phyloP scores from a whole-genome alignment of 2,888 invertebrate species.

The Desoria tigrina region DNA sequence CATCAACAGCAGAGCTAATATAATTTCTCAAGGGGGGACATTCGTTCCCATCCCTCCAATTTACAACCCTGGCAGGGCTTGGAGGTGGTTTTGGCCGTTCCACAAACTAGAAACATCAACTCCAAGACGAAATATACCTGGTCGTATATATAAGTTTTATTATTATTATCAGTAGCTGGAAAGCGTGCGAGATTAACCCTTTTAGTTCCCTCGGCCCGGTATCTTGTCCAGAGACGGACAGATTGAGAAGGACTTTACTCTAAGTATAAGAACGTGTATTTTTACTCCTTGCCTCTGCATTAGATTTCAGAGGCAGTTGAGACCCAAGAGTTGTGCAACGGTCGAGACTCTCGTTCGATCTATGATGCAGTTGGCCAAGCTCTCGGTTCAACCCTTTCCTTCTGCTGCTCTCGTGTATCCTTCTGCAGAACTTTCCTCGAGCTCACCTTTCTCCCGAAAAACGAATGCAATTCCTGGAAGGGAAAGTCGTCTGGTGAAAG shows the following conservation, averaged over 20 bases:
- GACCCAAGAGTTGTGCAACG: neutral
- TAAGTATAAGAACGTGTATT: neutral
- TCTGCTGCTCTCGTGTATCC: conserved; percentile 44
- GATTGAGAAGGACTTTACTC: neutral
- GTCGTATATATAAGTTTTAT: too few species aligned
- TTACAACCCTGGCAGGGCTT: too few species aligned
- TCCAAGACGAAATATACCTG: too few species aligned
- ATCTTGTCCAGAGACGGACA: neutral
- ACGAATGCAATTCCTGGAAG: too few species aligned
- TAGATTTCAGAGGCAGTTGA: neutral
- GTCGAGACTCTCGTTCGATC: conserved; percentile 48
- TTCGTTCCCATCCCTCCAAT: too few species aligned
- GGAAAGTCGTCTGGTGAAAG: conserved; percentile 9
- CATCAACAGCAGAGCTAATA: too few species aligned
- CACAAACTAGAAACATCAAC: too few species aligned
- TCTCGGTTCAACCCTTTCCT: conserved; percentile 33
- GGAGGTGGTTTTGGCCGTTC: too few species aligned
- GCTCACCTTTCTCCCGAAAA: conserved; percentile 23
- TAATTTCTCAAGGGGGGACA: too few species aligned
- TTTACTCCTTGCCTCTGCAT: neutral
- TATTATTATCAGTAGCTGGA: too few species aligned
- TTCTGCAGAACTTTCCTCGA: conserved; percentile 34
- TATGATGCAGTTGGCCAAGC: conserved; percentile 46
- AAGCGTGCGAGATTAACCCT: neutral
- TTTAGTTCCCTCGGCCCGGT: neutral